Evolutionary conservation across 2,113 vertebrate genomes (phyloP), one percentile per base, ranked within the genome.

Genomic region (Todiramphus chloris): DNA sequence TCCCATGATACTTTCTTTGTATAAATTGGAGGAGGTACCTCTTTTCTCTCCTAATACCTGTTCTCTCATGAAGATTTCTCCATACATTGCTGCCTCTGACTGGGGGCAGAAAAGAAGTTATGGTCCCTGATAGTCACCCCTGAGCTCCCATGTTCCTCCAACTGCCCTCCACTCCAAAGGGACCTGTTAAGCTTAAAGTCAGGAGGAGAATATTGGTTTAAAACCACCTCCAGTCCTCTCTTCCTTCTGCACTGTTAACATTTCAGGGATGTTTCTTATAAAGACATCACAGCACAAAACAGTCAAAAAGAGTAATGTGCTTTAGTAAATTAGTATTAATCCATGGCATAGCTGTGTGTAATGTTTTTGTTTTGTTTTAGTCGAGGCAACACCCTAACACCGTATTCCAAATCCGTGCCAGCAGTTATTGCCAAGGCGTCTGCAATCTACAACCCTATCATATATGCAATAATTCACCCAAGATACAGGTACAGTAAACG

Each of bases 381-480:
- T 64, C 95, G 58, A 79, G 94, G 94, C 53, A 94, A 82, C 77
- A 88, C 39, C 64, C 83, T 98, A 87, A 97, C 97, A 46, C 97
- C 98, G 14, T 98, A 98, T 95, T 97, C 98, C 74, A 98, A 98
- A 94, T 96, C 97, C 53, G 97, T 98, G 90, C 98, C 98, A 89
- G 98, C 97, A 87, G 37, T 98, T 92, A 97, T 98, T 85, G 98
- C 98, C 87, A 98, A 98, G 95, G 97, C 97, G 64, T 98, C 98
- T 95, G 97, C 98, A 44, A 85, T 98, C 93, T 97, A 97, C 96
- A 98, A 98, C 72, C 98, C 98, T 89, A 97, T 98, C 91, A 98
- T 98, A 75, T 98, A 98, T 81, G 97, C 97, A 88, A 98, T 98
- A 89, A 98, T 97, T 89, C 97, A 98, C 76, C 97, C 98, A 73